Evolutionary conservation across 2,113 vertebrate genomes (phyloP), one percentile per base, ranked within the genome.

Genomic region (Seriola dumerili): DNA sequence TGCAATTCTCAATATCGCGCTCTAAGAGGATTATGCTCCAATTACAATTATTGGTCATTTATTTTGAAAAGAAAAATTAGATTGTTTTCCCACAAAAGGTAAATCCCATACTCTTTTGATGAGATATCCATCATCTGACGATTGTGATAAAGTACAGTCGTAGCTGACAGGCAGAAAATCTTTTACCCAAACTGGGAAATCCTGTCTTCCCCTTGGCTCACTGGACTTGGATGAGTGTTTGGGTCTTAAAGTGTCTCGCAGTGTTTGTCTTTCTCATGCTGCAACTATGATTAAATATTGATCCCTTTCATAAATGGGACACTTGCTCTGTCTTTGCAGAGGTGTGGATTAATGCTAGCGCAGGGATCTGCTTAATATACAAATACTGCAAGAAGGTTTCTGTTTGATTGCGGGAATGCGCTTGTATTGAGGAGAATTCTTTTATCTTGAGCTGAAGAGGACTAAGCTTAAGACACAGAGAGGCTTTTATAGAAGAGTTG

Each of bases 401-500:
- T 13, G 46, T 81, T 67, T 62, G 68, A 81, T 73, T 54, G 54
- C 0, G 12, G 44, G 38, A 64, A 71, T 63, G 36, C 0, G 29
- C 50, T 57, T 69, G 75, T 65, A 46, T 76, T 88, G 64, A 59
- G 61, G 58, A 52, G 25, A 55, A 69, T 76, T 71, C 21, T 40
- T 78, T 76, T 34, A 80, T 72, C 69, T 44, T 34, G 46, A 89
- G 71, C 25, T 57, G 63, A 46, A 78, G 72, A 70, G 42, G 54
- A 74, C 64, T 70, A 67, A 68, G 61, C 62, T 70, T 10, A 42
- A 80, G 46, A 64, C 84, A 48, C 1, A 73, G 65, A 14, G 55
- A 68, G 65, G 76, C 57, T 76, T 61, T 92, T 86, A 83, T 71
- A 79, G 82, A 81, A 66, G 48, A 80, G 83, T 80, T 89, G 75